Percentiles rank a stretch among this genome's conserved stretches.
Evolutionary conservation across 2,797 vertebrate genomes (phyloP).

Genomic region (Gymnoscopelus braueri): DNA sequence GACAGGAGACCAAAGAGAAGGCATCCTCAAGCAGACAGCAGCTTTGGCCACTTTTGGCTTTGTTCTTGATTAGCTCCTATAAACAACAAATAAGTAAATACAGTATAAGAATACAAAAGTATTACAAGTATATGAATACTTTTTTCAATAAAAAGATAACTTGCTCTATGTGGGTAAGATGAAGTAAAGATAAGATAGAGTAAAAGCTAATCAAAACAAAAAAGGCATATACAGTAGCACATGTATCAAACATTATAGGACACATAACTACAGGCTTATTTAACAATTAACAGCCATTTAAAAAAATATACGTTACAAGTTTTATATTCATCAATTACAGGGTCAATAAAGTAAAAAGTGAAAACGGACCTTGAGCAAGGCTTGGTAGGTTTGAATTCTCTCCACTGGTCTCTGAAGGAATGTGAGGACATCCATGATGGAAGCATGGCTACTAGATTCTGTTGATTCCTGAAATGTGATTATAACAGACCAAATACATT

Average conservation of each 20-base stretch:
- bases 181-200: too few relatives aligned
- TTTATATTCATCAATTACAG: background rate
- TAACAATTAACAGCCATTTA: background rate
- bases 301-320: background rate
- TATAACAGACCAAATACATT: conserved; percentile 37
- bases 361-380: conserved; percentile 88
- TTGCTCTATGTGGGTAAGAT: too few relatives aligned
- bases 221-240: too few relatives aligned
- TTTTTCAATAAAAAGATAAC: too few relatives aligned
- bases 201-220: too few relatives aligned
- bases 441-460: conserved; percentile 66
- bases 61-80: conserved; percentile 95
- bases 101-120: background rate
- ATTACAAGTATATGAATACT: too few relatives aligned
- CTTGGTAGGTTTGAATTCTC: conserved; percentile 92
- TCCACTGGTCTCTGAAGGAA: conserved; percentile 92
- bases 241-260: background rate
- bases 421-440: conserved; percentile 84
- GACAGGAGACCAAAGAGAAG: conserved; percentile 90
- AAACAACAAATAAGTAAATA: conserved; percentile 11
- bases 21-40: conserved; percentile 92
- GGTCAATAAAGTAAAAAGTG: background rate
- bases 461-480: conserved; percentile 77
- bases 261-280: background rate
- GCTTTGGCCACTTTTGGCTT: conserved; percentile 90